Conservation (phyloP, 37 sponge, comb jelly and placozoan species). For the Eunapius fragilis region DNA sequence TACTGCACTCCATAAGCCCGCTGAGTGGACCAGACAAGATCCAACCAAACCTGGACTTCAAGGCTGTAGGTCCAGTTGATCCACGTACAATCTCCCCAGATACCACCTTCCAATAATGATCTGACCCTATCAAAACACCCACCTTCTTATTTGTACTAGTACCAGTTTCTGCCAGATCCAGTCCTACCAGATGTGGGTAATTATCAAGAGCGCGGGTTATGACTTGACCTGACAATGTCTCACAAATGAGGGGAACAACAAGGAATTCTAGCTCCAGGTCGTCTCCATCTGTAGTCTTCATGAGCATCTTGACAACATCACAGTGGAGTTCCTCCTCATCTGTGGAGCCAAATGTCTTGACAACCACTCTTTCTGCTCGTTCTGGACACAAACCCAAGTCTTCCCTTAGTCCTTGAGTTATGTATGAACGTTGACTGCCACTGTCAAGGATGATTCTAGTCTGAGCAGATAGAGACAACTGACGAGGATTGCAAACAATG, state of each 20-base stretch:
- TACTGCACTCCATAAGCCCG: neutral
- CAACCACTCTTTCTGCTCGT: conserved; percentile 11
- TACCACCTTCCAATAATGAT: conserved; percentile 19
- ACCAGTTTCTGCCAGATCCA: conserved; percentile 20
- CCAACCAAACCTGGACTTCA: conserved; percentile 27
- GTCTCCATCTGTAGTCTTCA: neutral
- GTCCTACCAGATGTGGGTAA: conserved; percentile 7
- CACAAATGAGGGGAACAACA: conserved; percentile 35
- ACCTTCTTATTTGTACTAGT: neutral
- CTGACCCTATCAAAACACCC: conserved; percentile 30
- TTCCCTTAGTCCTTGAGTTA: conserved; percentile 10
- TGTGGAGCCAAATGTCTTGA: conserved; percentile 33
- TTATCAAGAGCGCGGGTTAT: neutral
- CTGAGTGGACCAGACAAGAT: conserved; percentile 32
- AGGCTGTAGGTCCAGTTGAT: conserved; percentile 11
- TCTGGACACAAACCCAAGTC: neutral
- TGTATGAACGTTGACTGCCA: conserved; percentile 36
- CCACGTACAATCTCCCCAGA: conserved; percentile 28
- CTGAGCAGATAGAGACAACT: neutral
- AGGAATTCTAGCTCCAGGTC: neutral
- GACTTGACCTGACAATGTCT: conserved; percentile 10
- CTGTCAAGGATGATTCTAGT: conserved; percentile 21
- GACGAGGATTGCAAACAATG: conserved; percentile 5
- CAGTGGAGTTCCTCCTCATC: neutral
- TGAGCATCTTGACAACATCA: conserved; percentile 15